Evolutionary conservation across 1,140 invertebrate species (phyloP).

Genomic region (Samia ricini): DNA sequence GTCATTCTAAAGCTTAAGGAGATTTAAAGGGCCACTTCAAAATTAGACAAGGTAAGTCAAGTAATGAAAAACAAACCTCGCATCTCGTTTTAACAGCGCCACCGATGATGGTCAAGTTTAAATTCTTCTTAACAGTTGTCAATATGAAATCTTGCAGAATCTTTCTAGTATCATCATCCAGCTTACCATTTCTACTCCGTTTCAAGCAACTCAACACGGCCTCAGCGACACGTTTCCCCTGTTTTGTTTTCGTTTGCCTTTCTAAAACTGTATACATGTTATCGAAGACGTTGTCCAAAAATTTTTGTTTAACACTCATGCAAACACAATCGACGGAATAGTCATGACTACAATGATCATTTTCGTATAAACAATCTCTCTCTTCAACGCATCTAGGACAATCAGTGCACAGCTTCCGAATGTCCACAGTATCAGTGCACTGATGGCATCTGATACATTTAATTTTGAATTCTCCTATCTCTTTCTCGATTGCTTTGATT

Average conservation of each 20-base stretch:
- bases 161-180: constrained; percentile 46
- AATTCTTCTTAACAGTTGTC: constrained; percentile 56
- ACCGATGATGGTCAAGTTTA: constrained; percentile 62
- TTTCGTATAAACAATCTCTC: constrained; percentile 42
- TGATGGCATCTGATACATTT: constrained; percentile 53
- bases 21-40: not conserved
- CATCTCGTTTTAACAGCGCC: constrained; percentile 70
- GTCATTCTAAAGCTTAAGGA: not conserved
- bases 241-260: constrained; percentile 38
- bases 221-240: constrained; percentile 51
- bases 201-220: constrained; percentile 49
- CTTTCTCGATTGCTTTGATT: constrained; percentile 42
- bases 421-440: constrained; percentile 47
- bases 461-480: constrained; percentile 40
- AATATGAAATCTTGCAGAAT: constrained; percentile 59
- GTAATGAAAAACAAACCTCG: constrained; percentile 48
- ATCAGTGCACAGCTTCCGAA: constrained; percentile 54
- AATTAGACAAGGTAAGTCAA: not conserved
- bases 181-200: constrained; percentile 61
- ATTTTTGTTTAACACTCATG: constrained; percentile 55
- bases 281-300: constrained; percentile 65
- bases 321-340: constrained; percentile 53
- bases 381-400: constrained; percentile 55
- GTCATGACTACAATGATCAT: constrained; percentile 41
- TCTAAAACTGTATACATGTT: constrained; percentile 65